phyloP scores from a whole-genome alignment of 2,888 invertebrate genomes.

The Mythimna ferrago region DNA sequence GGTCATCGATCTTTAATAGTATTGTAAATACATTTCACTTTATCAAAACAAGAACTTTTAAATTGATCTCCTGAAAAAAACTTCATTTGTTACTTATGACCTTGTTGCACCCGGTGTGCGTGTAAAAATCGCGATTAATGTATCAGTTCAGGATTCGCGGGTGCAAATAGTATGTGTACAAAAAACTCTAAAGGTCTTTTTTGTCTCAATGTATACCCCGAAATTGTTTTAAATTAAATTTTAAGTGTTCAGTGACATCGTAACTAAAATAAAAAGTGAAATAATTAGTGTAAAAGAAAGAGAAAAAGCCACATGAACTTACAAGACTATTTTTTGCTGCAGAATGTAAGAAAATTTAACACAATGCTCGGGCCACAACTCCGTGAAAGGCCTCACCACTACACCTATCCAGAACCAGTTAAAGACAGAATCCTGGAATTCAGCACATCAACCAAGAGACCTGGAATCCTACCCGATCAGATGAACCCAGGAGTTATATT shows the following conservation, averaged over 20 bases:
- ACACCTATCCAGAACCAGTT: conserved; percentile 85
- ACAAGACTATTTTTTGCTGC: conserved; percentile 75
- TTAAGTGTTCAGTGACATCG: conserved; percentile 24
- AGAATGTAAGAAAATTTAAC: conserved; percentile 79
- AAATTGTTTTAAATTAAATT: too few species aligned
- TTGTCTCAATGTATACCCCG: too few species aligned
- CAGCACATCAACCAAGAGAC: conserved; percentile 80
- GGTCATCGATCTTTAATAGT: too few species aligned
- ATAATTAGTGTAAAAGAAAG: conserved; percentile 4
- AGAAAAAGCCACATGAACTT: conserved; percentile 34
- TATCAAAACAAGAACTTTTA: too few species aligned
- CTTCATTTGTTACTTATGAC: too few species aligned
- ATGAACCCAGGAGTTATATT: conserved; percentile 88
- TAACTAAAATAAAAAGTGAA: background rate
- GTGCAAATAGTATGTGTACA: background rate
- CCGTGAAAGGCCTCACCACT: conserved; percentile 85
- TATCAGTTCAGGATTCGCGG: too few species aligned
- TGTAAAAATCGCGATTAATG: too few species aligned
- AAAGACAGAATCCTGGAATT: conserved; percentile 84
- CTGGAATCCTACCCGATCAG: conserved; percentile 84
- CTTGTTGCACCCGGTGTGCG: too few species aligned
- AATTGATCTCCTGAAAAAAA: too few species aligned
- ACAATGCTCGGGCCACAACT: conserved; percentile 81
- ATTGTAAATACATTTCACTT: too few species aligned
- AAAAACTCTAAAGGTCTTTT: background rate